A percentile compares a stretch with the other conserved stretches of the same genome.
These are phyloP conservation scores for Drosophila pachea DNA, from an alignment of 1,140 invertebrate genomes.

Conservation along the genomic window DNA sequence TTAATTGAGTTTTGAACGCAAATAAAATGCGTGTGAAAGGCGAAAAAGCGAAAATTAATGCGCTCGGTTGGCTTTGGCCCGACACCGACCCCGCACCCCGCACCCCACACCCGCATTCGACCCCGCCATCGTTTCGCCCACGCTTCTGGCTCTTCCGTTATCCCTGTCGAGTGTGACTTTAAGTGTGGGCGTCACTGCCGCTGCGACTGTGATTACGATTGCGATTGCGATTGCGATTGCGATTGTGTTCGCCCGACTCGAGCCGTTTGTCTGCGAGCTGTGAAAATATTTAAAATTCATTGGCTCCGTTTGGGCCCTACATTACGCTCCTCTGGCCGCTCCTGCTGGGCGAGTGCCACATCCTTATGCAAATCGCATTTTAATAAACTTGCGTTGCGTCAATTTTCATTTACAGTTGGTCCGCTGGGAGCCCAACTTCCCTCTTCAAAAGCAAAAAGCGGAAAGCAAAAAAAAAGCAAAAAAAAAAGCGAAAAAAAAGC, in stretches of 20 bases:
- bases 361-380: conserved; percentile 75
- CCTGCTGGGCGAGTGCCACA: conserved; percentile 34
- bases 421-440: conserved; percentile 50
- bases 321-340: conserved; percentile 26
- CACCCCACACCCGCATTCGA: too few relatives aligned
- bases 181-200: conserved; percentile 9
- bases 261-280: conserved; percentile 27
- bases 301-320: conserved; percentile 31
- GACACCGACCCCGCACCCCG: neutral
- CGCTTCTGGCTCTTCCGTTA: conserved; percentile 1
- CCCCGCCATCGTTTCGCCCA: too few relatives aligned
- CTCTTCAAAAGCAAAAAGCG: conserved; percentile 8
- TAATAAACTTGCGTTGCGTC: conserved; percentile 75
- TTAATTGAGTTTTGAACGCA: conserved; percentile 67
- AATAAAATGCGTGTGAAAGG: conserved; percentile 53
- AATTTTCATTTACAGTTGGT: conserved; percentile 74
- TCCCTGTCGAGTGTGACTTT: conserved; percentile 15
- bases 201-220: conserved; percentile 15
- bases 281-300: conserved; percentile 53
- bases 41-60: conserved; percentile 60
- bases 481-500: conserved; percentile 30
- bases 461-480: conserved; percentile 57
- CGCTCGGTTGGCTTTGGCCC: conserved; percentile 39
- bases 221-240: conserved; percentile 23
- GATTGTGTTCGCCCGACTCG: conserved; percentile 30